Conservation (phyloP, 2,888 invertebrate species). For the Atethmia centrago region DNA sequence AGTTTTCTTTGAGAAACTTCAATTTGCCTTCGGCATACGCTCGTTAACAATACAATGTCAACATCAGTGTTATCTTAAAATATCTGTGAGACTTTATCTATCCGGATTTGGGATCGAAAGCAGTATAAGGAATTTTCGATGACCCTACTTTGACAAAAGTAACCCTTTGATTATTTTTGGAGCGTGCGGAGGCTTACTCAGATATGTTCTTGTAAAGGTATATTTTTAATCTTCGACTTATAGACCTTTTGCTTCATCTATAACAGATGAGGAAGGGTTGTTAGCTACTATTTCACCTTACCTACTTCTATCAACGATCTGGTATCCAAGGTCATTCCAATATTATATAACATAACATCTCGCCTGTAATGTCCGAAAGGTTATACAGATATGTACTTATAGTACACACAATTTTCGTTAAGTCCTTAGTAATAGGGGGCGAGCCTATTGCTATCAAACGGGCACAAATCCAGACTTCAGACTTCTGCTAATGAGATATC, state of each 20-base stretch:
- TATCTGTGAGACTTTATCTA: slow-evolving; percentile 47
- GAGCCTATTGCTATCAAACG: too few species aligned
- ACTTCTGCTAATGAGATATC: too few species aligned
- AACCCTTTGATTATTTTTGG: slow-evolving; percentile 45
- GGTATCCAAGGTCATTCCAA: not conserved
- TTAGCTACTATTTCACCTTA: not conserved
- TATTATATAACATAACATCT: too few species aligned
- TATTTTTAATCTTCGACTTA: slow-evolving; percentile 34
- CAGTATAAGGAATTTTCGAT: slow-evolving; percentile 32
- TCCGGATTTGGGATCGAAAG: slow-evolving; percentile 43
- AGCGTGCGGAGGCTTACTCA: slow-evolving; percentile 8
- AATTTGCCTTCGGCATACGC: slow-evolving; percentile 59
- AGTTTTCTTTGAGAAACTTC: slow-evolving; percentile 57
- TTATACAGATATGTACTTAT: too few species aligned
- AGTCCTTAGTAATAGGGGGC: too few species aligned
- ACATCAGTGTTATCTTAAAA: slow-evolving; percentile 48
- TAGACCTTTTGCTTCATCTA: slow-evolving; percentile 9
- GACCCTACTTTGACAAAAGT: slow-evolving; percentile 26
- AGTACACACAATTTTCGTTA: too few species aligned
- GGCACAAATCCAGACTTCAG: too few species aligned
- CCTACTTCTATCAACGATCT: not conserved
- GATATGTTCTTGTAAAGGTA: slow-evolving; percentile 16
- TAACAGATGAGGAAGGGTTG: slow-evolving; percentile 16
- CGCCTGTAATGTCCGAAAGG: too few species aligned
- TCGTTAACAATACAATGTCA: slow-evolving; percentile 63